Conservation (phyloP, 1,140 invertebrate species). For the Mya arenaria region DNA sequence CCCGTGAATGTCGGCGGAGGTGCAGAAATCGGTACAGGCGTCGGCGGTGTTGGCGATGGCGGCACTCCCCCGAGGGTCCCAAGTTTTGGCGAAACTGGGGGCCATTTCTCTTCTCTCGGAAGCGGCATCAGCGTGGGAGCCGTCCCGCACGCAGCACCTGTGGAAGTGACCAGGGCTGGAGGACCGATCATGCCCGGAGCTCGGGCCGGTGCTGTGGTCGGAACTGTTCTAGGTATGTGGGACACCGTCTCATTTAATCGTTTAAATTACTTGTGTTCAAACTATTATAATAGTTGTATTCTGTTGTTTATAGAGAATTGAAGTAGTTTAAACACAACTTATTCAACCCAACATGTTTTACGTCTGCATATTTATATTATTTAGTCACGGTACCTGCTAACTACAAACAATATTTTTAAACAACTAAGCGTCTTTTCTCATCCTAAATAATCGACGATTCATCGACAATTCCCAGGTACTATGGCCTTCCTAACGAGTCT, state of each 20-base stretch:
- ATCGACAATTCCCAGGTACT: constrained; percentile 46
- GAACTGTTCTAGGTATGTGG: constrained; percentile 47
- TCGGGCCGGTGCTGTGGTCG: constrained; percentile 49
- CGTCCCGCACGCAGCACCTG: neutral
- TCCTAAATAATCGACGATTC: too few relatives aligned
- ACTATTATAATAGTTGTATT: too few relatives aligned
- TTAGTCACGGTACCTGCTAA: too few relatives aligned
- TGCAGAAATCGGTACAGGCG: neutral
- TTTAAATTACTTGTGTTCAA: too few relatives aligned
- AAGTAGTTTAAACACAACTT: too few relatives aligned
- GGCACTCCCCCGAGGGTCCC: neutral
- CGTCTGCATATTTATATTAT: too few relatives aligned
- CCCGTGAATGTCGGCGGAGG: constrained; percentile 5
- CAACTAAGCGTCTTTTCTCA: too few relatives aligned
- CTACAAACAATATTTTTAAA: too few relatives aligned
- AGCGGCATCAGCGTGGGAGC: constrained; percentile 10
- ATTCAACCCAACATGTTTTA: too few relatives aligned
- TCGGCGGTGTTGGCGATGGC: neutral
- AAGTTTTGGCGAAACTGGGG: constrained; percentile 30
- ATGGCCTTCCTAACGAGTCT: constrained; percentile 51
- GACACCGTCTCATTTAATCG: too few relatives aligned
- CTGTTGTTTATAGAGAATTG: too few relatives aligned
- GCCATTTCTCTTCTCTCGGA: neutral
- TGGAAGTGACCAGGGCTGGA: neutral
- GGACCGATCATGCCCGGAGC: constrained; percentile 37